phyloP scores from a whole-genome alignment of 2,888 invertebrate species.

The Bellardia pandia region DNA sequence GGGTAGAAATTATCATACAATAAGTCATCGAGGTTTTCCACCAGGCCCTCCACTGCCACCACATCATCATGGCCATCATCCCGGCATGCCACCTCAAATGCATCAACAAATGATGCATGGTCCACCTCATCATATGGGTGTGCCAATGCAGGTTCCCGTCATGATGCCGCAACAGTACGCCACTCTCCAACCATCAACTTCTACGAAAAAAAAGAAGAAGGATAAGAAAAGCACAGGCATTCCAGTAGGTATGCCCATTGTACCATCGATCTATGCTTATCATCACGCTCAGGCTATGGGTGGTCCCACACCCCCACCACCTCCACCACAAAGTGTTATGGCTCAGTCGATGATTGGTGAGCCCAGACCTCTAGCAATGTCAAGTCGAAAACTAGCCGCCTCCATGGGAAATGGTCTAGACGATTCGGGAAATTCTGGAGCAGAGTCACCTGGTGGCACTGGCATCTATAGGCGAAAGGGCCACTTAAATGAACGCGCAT shows the following conservation, averaged over 20 bases:
- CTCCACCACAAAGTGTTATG: constrained; percentile 83
- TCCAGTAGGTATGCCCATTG: constrained; percentile 84
- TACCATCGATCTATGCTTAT: constrained; percentile 85
- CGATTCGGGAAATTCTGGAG: constrained; percentile 85
- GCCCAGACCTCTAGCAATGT: constrained; percentile 85
- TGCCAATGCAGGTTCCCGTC: constrained; percentile 84
- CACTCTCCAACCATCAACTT: constrained; percentile 87
- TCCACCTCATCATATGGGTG: constrained; percentile 79
- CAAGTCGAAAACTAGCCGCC: constrained; percentile 87
- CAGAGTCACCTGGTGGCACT: constrained; percentile 87
- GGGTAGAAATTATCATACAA: constrained; percentile 85
- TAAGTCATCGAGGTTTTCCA: constrained; percentile 84
- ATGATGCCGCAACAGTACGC: constrained; percentile 87
- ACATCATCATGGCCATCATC: constrained; percentile 78
- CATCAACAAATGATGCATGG: constrained; percentile 79
- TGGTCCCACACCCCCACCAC: constrained; percentile 76
- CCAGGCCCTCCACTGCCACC: constrained; percentile 81
- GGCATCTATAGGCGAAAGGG: constrained; percentile 96
- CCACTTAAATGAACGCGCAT: constrained; percentile 95
- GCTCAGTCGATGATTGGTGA: constrained; percentile 87
- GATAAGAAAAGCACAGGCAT: constrained; percentile 83
- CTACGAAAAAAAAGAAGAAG: constrained; percentile 86
- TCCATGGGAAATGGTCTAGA: constrained; percentile 89
- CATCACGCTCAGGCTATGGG: constrained; percentile 79
- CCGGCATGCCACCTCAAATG: constrained; percentile 75